Conservation (phyloP, 2,797 vertebrate species). For the Netta rufina region DNA sequence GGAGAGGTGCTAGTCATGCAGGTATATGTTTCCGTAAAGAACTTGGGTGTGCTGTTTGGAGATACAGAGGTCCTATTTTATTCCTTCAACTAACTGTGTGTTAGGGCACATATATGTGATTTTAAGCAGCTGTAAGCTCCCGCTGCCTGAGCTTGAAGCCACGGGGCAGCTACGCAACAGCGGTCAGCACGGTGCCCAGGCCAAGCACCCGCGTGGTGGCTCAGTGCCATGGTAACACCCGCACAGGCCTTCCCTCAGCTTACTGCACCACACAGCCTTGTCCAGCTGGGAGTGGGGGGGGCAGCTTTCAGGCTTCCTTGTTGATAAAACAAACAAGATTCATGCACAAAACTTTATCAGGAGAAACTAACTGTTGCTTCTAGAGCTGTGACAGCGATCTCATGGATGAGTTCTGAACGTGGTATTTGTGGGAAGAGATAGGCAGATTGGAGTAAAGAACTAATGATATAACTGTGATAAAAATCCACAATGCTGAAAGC, state of each 20-base stretch:
- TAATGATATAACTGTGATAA: not conserved
- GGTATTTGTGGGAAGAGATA: not conserved
- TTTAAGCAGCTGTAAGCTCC: not conserved
- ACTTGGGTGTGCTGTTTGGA: not conserved
- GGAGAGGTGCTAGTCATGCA: not conserved
- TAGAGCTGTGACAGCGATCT: not conserved
- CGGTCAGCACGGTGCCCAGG: not conserved
- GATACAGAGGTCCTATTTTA: not conserved
- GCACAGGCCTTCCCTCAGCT: not conserved
- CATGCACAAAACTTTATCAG: not conserved
- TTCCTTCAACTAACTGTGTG: not conserved
- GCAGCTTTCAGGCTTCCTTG: not conserved
- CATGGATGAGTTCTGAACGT: not conserved
- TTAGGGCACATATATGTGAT: not conserved
- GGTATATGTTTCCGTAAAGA: accelerated
- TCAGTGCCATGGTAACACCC: conserved; percentile 14
- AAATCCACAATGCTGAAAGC: not conserved
- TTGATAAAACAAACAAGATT: not conserved
- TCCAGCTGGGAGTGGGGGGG: not conserved
- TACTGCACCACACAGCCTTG: not conserved
- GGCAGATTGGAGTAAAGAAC: not conserved
- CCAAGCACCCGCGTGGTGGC: not conserved
- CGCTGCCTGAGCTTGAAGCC: not conserved
- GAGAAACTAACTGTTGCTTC: not conserved
- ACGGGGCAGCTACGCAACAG: not conserved